Percentiles rank a stretch among this genome's conserved stretches.
phyloP scores from a whole-genome alignment of 2,797 vertebrate species.

The Sternotherus odoratus region DNA sequence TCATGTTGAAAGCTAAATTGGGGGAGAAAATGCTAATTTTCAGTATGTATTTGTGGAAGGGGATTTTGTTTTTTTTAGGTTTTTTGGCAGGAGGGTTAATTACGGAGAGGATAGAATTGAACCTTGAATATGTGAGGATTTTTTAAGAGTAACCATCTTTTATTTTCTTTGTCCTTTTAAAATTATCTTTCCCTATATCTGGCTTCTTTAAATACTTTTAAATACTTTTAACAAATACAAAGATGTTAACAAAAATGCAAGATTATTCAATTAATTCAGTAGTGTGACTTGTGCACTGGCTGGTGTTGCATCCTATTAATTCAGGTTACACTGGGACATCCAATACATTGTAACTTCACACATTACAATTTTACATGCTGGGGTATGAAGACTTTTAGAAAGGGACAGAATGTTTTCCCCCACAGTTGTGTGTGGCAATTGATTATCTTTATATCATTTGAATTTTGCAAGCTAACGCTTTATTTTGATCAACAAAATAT shows the following conservation, averaged over 20 bases:
- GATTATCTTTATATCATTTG: not conserved
- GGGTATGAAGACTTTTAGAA: not conserved
- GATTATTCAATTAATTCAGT: not conserved
- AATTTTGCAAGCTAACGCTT: not conserved
- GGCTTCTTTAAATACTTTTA: not conserved
- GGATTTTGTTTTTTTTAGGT: not conserved
- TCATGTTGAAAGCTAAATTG: not conserved
- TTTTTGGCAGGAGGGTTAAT: not conserved
- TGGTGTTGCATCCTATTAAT: slow-evolving; percentile 2
- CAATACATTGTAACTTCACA: not conserved
- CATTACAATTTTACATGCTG: not conserved
- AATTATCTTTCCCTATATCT: not conserved
- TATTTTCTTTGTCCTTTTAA: not conserved
- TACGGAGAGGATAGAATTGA: not conserved
- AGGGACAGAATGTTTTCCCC: not conserved
- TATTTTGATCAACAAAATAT: not conserved
- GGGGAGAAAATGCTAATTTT: accelerated
- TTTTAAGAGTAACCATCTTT: not conserved
- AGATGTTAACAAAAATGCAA: not conserved
- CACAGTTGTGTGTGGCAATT: not conserved
- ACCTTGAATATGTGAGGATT: not conserved
- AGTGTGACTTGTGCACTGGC: not conserved
- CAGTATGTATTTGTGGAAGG: not conserved
- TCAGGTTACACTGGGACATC: not conserved
- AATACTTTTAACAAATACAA: not conserved